Evolutionary conservation across 2,113 vertebrate genomes (phyloP).

Genomic region (Seriola aureovittata): DNA sequence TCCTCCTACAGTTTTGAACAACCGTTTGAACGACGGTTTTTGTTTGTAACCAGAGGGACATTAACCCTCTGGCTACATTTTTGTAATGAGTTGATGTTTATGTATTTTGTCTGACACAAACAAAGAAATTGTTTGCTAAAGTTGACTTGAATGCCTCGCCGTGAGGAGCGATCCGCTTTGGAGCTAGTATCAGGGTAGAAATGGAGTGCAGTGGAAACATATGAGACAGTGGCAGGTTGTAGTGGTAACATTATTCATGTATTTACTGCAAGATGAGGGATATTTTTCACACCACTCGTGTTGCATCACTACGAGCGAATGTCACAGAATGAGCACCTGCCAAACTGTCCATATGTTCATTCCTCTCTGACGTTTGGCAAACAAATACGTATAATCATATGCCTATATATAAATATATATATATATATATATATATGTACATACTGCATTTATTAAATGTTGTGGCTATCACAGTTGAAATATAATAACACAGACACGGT

Average conservation of each 20-base stretch:
- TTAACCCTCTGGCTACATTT: background rate
- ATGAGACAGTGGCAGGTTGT: background rate
- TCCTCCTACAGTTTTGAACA: background rate
- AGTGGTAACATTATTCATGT: background rate
- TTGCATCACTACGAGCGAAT: background rate
- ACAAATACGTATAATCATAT: background rate
- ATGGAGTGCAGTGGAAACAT: background rate
- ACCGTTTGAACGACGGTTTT: background rate
- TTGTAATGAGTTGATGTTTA: background rate
- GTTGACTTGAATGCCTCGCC: background rate
- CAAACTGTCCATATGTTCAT: constrained; percentile 21
- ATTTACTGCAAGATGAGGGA: constrained; percentile 10
- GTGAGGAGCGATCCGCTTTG: background rate
- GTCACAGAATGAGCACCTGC: constrained; percentile 17
- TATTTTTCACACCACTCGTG: constrained; percentile 6
- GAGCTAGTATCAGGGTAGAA: background rate
- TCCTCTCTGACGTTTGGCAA: constrained; percentile 1
- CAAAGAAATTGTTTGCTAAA: background rate
- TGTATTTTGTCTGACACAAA: background rate
- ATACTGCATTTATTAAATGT: background rate
- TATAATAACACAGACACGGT: background rate
- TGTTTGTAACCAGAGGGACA: background rate
- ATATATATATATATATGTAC: no score
- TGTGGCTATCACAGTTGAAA: background rate
- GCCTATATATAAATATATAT: background rate